Conservation (phyloP, 2,113 vertebrate genomes). For the Sciurus niger region DNA sequence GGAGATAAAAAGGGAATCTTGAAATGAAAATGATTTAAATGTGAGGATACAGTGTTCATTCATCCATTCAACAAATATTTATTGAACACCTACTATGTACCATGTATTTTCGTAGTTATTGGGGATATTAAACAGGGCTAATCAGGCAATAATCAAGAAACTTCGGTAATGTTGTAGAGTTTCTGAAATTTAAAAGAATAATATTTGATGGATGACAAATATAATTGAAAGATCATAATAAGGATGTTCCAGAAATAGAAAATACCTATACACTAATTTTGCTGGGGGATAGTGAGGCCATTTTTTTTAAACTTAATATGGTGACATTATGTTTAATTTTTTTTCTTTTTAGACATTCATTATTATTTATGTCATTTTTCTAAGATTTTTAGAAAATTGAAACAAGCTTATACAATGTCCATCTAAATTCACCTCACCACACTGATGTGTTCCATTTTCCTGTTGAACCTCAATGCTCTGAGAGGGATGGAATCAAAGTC, state of each 20-base stretch:
- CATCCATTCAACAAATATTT: neutral
- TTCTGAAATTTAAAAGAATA: neutral
- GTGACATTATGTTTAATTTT: neutral
- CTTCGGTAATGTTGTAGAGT: neutral
- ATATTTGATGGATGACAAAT: neutral
- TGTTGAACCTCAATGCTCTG: accelerated
- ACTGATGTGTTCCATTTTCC: neutral
- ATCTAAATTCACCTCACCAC: neutral
- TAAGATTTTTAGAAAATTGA: neutral
- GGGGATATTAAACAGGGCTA: neutral
- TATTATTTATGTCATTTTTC: neutral
- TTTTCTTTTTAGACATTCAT: constrained; percentile 14
- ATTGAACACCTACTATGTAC: neutral
- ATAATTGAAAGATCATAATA: neutral
- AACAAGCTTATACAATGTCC: neutral
- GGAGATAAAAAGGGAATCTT: neutral
- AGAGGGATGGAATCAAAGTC: neutral
- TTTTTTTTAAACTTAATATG: neutral
- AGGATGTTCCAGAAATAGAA: neutral
- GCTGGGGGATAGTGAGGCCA: neutral
- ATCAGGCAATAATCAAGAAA: neutral
- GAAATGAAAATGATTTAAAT: neutral
- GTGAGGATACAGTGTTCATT: neutral
- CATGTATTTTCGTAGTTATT: neutral
- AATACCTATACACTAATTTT: neutral